phyloP scores from a whole-genome alignment of 2,113 vertebrate genomes.

The Puntigrus tetrazona region DNA sequence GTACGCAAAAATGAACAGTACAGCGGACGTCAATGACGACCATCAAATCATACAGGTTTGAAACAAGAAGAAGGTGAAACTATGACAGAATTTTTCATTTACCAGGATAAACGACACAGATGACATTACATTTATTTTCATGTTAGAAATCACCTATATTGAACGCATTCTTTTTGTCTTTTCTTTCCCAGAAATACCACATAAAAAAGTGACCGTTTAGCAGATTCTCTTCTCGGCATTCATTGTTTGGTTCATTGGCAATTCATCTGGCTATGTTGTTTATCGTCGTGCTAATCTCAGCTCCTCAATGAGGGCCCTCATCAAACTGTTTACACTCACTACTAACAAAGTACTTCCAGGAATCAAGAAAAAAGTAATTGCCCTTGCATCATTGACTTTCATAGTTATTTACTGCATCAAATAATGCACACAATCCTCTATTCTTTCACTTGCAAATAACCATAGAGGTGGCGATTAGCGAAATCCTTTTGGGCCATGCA shows the following conservation, averaged over 20 bases:
- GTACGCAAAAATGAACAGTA: too few species aligned
- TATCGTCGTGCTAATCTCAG: slow-evolving; percentile 61
- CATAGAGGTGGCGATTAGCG: slow-evolving; percentile 51
- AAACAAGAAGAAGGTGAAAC: too few species aligned
- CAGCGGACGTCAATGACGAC: too few species aligned
- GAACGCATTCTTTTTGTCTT: too few species aligned
- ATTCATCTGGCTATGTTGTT: slow-evolving; percentile 55
- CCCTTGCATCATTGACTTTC: slow-evolving; percentile 64
- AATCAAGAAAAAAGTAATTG: slow-evolving; percentile 55
- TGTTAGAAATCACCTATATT: background rate
- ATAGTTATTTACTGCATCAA: slow-evolving; percentile 60
- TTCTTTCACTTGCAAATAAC: slow-evolving; percentile 51
- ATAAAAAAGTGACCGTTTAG: background rate
- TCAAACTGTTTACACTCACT: slow-evolving; percentile 66
- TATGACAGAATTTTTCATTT: background rate
- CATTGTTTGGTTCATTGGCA: slow-evolving; percentile 51
- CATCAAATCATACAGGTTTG: too few species aligned
- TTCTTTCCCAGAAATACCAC: background rate
- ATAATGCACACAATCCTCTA: slow-evolving; percentile 58
- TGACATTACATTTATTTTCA: background rate
- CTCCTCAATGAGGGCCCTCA: slow-evolving; percentile 63
- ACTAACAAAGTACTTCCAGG: slow-evolving; percentile 54
- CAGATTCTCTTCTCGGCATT: slow-evolving; percentile 46
- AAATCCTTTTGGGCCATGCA: slow-evolving; percentile 38
- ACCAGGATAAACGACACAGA: background rate